Evolutionary conservation across 2,113 vertebrate genomes (phyloP).

Genomic region (Phalacrocorax aristotelis): DNA sequence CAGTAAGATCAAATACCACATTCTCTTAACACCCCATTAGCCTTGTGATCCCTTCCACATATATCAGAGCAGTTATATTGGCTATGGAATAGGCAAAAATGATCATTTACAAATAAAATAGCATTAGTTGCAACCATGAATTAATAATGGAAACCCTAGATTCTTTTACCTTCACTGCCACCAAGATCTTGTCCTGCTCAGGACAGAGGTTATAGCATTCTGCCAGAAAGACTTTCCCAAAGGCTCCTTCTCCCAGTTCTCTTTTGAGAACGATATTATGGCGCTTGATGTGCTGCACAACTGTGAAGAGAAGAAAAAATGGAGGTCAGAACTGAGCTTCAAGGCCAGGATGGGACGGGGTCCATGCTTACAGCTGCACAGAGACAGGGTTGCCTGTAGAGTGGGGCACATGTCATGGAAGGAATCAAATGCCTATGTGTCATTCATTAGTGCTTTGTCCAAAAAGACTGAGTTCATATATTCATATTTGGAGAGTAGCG

Average conservation of each 20-base stretch:
- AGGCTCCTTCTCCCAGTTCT: conserved; percentile 97
- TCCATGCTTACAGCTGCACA: neutral
- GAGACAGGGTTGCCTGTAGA: neutral
- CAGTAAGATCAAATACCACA: neutral
- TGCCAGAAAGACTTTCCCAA: conserved; percentile 97
- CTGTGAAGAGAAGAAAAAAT: conserved; percentile 76
- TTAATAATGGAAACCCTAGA: conserved; percentile 28
- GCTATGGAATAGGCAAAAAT: neutral
- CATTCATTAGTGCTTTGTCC: neutral
- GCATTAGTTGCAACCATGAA: neutral
- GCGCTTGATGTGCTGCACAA: conserved; percentile 98
- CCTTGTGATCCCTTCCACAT: neutral
- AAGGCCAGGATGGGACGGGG: neutral
- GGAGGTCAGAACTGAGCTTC: conserved; percentile 12
- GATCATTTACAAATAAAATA: conserved; percentile 17
- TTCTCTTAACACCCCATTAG: conserved; percentile 11
- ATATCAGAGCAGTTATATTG: neutral
- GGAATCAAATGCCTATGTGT: neutral
- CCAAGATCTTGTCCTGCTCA: conserved; percentile 95
- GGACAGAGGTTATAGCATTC: conserved; percentile 96
- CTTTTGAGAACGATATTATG: conserved; percentile 98
- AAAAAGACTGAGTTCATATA: neutral
- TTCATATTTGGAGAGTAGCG: neutral
- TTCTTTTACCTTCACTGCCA: conserved; percentile 94
- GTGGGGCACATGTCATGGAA: neutral